Conservation (phyloP, 2,888 invertebrate species). For the Diarsia brunnea region DNA sequence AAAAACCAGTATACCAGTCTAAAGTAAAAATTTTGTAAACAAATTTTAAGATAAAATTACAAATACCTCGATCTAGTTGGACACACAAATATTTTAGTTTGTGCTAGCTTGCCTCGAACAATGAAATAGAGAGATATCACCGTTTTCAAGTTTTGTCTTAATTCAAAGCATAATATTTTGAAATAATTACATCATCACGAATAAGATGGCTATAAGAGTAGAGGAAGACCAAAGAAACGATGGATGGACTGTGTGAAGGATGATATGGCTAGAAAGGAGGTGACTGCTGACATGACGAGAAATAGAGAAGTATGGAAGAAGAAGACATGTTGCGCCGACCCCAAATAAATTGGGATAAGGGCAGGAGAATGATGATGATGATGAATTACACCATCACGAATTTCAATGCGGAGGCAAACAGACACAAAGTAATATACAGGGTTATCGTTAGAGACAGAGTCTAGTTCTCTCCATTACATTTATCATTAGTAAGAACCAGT, state of each 20-base stretch:
- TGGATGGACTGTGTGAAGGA: no score
- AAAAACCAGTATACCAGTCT: slow-evolving; percentile 35
- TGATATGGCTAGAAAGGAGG: no score
- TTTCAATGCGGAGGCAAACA: slow-evolving; percentile 31
- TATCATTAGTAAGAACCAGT: background rate
- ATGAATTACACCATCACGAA: background rate
- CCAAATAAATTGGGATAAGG: no score
- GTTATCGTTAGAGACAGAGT: background rate
- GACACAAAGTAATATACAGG: slow-evolving; percentile 38
- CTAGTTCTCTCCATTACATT: background rate
- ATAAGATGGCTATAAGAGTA: no score
- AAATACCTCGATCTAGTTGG: slow-evolving; percentile 22
- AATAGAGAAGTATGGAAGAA: no score
- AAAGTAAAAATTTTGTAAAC: slow-evolving; percentile 41
- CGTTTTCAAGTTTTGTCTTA: background rate
- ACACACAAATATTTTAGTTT: slow-evolving; percentile 28
- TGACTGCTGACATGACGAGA: no score
- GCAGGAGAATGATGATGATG: no score
- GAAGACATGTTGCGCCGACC: no score
- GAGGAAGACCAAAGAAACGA: no score
- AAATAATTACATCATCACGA: background rate
- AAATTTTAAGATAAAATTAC: slow-evolving; percentile 29
- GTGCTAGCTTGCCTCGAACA: slow-evolving; percentile 43
- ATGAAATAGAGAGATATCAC: background rate
- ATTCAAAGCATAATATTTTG: background rate